Percentiles rank a stretch among this genome's conserved stretches.
phyloP scores from a whole-genome alignment of 2,797 vertebrate species.

The Threskiornis aethiopicus region DNA sequence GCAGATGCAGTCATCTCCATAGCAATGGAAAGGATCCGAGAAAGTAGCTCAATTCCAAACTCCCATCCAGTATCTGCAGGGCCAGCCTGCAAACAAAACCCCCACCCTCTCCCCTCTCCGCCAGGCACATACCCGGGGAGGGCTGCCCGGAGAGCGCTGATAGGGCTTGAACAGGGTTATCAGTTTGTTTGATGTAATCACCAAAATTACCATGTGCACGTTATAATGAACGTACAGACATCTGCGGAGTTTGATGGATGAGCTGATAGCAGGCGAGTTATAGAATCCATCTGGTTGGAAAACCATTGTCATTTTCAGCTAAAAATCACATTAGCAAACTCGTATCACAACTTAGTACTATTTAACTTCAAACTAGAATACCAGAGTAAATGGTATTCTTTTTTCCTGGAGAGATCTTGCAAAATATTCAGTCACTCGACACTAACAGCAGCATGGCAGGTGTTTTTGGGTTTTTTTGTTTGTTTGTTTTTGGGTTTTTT shows the following conservation, averaged over 20 bases:
- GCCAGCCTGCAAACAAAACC: neutral
- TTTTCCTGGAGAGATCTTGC: neutral
- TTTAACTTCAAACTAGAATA: neutral
- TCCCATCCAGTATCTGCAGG: neutral
- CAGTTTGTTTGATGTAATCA: neutral
- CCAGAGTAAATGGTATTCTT: neutral
- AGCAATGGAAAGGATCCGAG: neutral
- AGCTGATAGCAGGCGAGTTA: conserved; percentile 32
- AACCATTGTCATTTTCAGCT: conserved; percentile 41
- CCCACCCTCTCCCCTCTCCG: no score
- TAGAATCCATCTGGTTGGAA: conserved; percentile 53
- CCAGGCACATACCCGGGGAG: no score
- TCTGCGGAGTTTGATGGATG: neutral
- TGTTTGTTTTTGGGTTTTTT: rapidly evolving
- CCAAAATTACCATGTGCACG: neutral
- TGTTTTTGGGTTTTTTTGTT: rapidly evolving
- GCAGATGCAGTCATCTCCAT: neutral
- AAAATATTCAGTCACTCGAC: neutral
- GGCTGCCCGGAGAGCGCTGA: neutral
- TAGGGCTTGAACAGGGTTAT: neutral
- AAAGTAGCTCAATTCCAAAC: neutral
- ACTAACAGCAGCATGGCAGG: neutral
- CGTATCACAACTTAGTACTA: neutral
- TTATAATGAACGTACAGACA: neutral
- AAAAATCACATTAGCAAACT: conserved; percentile 24